Evolutionary conservation across 1,140 invertebrate species (phyloP), one percentile per base, ranked within the genome.

Genomic region (Penaeus indicus): DNA sequence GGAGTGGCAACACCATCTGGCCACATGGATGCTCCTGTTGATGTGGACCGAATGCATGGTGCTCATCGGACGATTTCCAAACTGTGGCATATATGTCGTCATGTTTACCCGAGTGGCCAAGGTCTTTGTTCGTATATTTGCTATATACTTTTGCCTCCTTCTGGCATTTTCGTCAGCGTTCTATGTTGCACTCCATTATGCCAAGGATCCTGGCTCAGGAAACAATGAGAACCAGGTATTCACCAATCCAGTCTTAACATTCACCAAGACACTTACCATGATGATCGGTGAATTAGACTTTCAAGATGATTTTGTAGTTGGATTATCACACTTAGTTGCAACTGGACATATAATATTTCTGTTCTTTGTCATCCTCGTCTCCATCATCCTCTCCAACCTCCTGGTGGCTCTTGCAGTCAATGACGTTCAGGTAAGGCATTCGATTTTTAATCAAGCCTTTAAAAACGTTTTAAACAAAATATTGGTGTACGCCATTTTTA

Each of bases 381-480:
- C 94, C 64, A 95, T 95, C 72, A 95, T 95, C 5, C 92, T 95
- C 22, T 95, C 95, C 94, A 95, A 95, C 91, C 91, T 95, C 63
- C 93, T 95, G 92, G 94, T 95, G 16, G 95, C 94, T 90, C 93
- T 95, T 61, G 95, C 95, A 61, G 95, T 95, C 22, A 95, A 94
- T 90, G 95, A 95, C 90, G 95, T 95, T 38, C 90, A 91, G 86
- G 91, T 91, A 84, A 63, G 47, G 38, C 19, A 67, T 67, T 67
- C 62, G 21, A 16, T 60, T 47, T 84, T 47, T 61, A 25, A 32
- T 5, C 11, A 38, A 7, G 0, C 7, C 16, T 54, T 54, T 54
- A 13, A 13, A 54, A 54, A 54, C 54, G 16, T 54, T 54, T 16
- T 54, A 54, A 54, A 54, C 54, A 54, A 54, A 54, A 2, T 54